These are phyloP conservation scores for Pantala flavescens DNA, from an alignment of 1,140 invertebrate species.

Conservation along the genomic window DNA sequence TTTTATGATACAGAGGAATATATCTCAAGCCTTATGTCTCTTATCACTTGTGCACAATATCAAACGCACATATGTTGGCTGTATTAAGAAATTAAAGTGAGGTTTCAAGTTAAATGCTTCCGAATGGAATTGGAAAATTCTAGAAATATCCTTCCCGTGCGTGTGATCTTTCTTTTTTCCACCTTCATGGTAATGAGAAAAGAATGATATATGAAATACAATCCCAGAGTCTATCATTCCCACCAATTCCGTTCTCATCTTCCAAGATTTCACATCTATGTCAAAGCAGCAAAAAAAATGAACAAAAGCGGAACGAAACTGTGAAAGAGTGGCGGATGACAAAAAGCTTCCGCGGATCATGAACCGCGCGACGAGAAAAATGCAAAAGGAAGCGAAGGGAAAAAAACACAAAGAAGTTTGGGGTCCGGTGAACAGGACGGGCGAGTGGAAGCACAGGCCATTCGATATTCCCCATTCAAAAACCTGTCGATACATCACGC, in stretches of 20 bases:
- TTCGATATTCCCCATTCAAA: conserved; percentile 1
- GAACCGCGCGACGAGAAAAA: neutral
- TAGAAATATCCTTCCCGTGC: too few relatives aligned
- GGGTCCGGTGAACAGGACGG: neutral
- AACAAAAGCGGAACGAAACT: neutral
- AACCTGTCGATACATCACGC: neutral
- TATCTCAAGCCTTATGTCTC: too few relatives aligned
- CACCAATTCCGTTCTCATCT: too few relatives aligned
- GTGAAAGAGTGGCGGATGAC: neutral
- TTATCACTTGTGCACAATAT: too few relatives aligned
- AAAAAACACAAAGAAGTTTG: neutral
- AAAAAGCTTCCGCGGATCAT: conserved; percentile 5
- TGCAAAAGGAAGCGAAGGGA: neutral
- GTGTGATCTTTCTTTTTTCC: too few relatives aligned
- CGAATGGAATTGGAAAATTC: too few relatives aligned
- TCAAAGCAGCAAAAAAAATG: neutral
- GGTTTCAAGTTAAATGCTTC: too few relatives aligned
- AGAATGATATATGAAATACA: too few relatives aligned
- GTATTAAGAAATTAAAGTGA: too few relatives aligned
- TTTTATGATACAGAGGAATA: too few relatives aligned
- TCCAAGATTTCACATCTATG: neutral
- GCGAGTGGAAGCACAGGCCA: neutral
- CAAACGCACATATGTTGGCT: too few relatives aligned
- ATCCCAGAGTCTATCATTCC: too few relatives aligned
- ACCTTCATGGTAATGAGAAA: neutral